phyloP scores from a whole-genome alignment of 1,140 invertebrate species.

The Bombus turneri region DNA sequence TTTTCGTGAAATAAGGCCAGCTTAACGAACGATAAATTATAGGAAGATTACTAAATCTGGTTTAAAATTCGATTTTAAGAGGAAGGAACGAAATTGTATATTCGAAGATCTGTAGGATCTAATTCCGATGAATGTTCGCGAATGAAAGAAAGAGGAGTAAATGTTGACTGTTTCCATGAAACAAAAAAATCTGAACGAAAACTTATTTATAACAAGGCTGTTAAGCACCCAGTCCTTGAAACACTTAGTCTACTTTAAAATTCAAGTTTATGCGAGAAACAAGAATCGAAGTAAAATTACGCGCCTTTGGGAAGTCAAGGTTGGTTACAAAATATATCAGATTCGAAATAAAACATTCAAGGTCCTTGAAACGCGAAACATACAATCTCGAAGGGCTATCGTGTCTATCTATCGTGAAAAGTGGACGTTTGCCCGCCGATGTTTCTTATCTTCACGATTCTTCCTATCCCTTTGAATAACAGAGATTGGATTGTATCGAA shows the following conservation, averaged over 20 bases:
- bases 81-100: not conserved
- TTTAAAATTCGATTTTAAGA: not conserved
- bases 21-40: too few species aligned
- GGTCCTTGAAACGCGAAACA: not conserved
- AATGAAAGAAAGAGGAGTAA: not conserved
- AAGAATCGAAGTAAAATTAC: too few species aligned
- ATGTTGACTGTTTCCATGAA: not conserved
- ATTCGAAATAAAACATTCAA: conserved; percentile 6
- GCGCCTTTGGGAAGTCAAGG: not conserved
- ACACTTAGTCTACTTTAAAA: not conserved
- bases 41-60: not conserved
- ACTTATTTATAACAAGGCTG: not conserved
- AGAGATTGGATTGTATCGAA: conserved; percentile 41
- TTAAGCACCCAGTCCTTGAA: not conserved
- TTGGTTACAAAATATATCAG: not conserved
- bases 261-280: not conserved
- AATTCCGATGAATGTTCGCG: too few species aligned
- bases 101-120: not conserved
- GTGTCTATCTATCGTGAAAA: conserved; percentile 23
- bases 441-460: conserved; percentile 20
- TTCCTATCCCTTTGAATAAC: conserved; percentile 4
- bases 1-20: too few species aligned
- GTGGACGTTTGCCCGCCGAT: conserved; percentile 23
- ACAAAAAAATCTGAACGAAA: not conserved
- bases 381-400: conserved; percentile 9